Evolutionary conservation across 2,113 vertebrate species (phyloP).

Genomic region (Elachura formosa): DNA sequence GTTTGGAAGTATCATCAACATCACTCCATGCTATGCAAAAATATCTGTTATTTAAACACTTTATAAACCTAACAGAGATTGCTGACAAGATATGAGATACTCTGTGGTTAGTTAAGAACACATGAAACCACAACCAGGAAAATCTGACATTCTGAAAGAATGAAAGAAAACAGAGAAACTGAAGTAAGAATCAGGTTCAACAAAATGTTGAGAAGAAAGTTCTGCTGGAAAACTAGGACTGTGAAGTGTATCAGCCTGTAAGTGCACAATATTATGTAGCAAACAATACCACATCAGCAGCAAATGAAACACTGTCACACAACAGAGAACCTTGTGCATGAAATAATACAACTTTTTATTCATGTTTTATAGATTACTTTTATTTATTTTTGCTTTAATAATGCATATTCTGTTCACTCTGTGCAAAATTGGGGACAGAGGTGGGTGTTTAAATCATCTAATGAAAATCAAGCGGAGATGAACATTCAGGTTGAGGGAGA

Average conservation of each 20-base stretch:
- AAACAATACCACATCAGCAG: slow-evolving; percentile 35
- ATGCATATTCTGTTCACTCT: slow-evolving; percentile 79
- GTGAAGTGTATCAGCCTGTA: neutral
- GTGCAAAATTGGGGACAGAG: slow-evolving; percentile 73
- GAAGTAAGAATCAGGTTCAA: slow-evolving; percentile 37
- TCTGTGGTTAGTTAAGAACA: neutral
- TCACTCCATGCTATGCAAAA: slow-evolving; percentile 47
- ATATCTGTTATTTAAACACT: slow-evolving; percentile 22
- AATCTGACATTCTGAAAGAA: slow-evolving; percentile 20
- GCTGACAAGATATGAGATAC: slow-evolving; percentile 28
- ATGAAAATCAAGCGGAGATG: slow-evolving; percentile 74
- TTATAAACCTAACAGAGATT: slow-evolving; percentile 41
- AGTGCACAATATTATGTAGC: slow-evolving; percentile 38
- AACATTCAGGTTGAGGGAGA: slow-evolving; percentile 70
- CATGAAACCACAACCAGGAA: neutral
- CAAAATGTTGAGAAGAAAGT: slow-evolving; percentile 18
- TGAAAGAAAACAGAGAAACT: slow-evolving; percentile 44
- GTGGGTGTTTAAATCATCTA: slow-evolving; percentile 65
- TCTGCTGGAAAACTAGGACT: neutral
- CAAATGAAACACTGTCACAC: slow-evolving; percentile 60
- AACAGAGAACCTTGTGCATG: slow-evolving; percentile 41
- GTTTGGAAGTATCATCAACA: neutral
- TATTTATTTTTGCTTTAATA: slow-evolving; percentile 80
- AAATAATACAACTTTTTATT: slow-evolving; percentile 75
- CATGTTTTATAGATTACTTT: slow-evolving; percentile 74